phyloP scores from a whole-genome alignment of 2,113 vertebrate species.

The Merops nubicus region DNA sequence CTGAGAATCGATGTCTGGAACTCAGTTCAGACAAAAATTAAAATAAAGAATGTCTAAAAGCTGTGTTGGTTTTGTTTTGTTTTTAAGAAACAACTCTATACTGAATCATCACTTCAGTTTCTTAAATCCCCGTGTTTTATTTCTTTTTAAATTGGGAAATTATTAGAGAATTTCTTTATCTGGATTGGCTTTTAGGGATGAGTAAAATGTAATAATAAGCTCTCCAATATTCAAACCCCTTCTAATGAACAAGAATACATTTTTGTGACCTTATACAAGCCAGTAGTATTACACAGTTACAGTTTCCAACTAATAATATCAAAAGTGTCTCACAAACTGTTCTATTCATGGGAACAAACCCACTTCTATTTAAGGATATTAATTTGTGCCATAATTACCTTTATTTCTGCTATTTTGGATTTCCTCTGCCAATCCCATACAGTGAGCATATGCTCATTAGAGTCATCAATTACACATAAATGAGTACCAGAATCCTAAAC shows the following conservation, averaged over 20 bases:
- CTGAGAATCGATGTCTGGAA: not conserved
- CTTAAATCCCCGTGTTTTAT: not conserved
- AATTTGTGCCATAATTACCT: slow-evolving; percentile 77
- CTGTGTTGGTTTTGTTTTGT: not conserved
- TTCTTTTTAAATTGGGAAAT: not conserved
- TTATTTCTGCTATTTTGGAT: slow-evolving; percentile 94
- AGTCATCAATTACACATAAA: slow-evolving; percentile 94
- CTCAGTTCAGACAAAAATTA: not conserved
- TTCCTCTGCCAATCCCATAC: slow-evolving; percentile 98
- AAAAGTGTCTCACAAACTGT: not conserved
- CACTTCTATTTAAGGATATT: not conserved
- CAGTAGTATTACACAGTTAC: not conserved
- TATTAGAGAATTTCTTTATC: not conserved
- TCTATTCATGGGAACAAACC: not conserved
- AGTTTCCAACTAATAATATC: not conserved
- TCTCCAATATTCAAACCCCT: not conserved
- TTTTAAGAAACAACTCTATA: not conserved
- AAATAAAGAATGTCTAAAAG: not conserved
- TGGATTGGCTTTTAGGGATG: not conserved
- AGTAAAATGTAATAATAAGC: not conserved
- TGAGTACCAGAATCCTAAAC: slow-evolving; percentile 91
- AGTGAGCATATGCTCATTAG: slow-evolving; percentile 97
- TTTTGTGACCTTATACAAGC: not conserved
- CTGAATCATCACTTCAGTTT: not conserved
- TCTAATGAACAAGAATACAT: not conserved